Percentiles rank a stretch among this genome's conserved stretches.
These are phyloP conservation scores for Ophthalmolycus amberensis DNA, from an alignment of 2,113 vertebrate genomes.

Conservation along the genomic window DNA sequence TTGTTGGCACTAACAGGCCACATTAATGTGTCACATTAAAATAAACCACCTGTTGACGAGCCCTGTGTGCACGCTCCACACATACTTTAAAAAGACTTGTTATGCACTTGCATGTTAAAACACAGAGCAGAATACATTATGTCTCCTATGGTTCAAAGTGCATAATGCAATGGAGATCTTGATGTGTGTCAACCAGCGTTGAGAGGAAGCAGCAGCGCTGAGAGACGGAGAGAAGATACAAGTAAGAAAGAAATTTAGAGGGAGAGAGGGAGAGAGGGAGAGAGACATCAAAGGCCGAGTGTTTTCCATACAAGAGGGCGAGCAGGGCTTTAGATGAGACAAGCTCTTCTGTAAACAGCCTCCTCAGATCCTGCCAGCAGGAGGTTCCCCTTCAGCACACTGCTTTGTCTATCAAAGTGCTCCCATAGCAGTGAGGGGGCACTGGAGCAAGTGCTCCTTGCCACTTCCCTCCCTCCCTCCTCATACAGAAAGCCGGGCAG, in stretches of 20 bases:
- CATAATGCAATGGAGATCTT: constrained; percentile 49
- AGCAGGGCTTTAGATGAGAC: constrained; percentile 80
- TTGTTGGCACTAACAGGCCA: constrained; percentile 78
- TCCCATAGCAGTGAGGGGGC: constrained; percentile 65
- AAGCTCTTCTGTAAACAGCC: constrained; percentile 80
- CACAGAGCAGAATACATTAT: constrained; percentile 21
- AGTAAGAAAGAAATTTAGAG: constrained; percentile 58
- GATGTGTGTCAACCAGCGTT: constrained; percentile 44
- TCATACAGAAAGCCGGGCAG: constrained; percentile 45
- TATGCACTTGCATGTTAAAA: constrained; percentile 31
- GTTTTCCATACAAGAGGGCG: constrained; percentile 79
- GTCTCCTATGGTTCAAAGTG: constrained; percentile 39
- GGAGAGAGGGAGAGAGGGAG: constrained; percentile 56
- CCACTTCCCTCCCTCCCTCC: constrained; percentile 55
- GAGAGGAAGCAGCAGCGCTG: constrained; percentile 27
- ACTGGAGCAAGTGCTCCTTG: constrained; percentile 66
- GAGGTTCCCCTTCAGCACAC: constrained; percentile 77
- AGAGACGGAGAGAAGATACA: constrained; percentile 43
- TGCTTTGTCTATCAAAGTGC: constrained; percentile 84
- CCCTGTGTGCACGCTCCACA: constrained; percentile 14
- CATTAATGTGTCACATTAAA: constrained; percentile 84
- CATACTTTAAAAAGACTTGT: constrained; percentile 34
- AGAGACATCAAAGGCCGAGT: constrained; percentile 85
- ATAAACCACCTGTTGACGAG: constrained; percentile 77
- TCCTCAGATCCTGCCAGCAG: constrained; percentile 81